phyloP scores from a whole-genome alignment of 2,797 vertebrate genomes.

The Hoplostethus atlanticus region DNA sequence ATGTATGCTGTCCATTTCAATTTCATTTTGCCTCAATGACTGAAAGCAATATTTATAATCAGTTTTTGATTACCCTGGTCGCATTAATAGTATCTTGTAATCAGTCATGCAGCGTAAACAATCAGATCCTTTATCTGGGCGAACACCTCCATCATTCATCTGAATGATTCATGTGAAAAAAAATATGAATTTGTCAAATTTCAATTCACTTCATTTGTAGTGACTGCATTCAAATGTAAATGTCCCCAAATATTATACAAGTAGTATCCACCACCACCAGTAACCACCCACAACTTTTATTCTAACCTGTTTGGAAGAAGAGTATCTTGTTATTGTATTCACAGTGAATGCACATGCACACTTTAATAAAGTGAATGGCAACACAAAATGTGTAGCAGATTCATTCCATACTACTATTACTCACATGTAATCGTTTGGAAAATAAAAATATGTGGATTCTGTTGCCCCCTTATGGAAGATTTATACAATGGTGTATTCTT shows the following conservation, averaged over 20 bases:
- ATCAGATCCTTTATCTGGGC: not conserved
- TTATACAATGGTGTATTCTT: not conserved
- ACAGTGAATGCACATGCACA: not conserved
- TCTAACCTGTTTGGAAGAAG: no score
- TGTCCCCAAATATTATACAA: no score
- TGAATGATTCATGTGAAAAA: no score
- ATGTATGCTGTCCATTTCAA: not conserved
- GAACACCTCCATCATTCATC: no score
- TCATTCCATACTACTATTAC: not conserved
- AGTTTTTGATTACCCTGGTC: not conserved
- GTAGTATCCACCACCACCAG: no score
- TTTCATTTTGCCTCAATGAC: no score
- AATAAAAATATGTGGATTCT: conserved; percentile 45
- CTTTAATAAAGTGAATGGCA: not conserved
- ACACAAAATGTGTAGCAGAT: not conserved
- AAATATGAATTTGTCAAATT: no score
- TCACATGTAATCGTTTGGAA: not conserved
- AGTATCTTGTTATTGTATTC: no score
- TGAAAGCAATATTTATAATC: no score
- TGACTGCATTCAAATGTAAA: no score
- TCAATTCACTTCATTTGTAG: no score
- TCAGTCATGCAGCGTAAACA: not conserved
- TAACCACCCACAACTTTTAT: no score
- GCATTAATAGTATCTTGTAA: not conserved
- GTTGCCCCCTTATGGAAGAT: conserved; percentile 67